Conservation (phyloP, 2,113 vertebrate species). For the Thomomys bottae region DNA sequence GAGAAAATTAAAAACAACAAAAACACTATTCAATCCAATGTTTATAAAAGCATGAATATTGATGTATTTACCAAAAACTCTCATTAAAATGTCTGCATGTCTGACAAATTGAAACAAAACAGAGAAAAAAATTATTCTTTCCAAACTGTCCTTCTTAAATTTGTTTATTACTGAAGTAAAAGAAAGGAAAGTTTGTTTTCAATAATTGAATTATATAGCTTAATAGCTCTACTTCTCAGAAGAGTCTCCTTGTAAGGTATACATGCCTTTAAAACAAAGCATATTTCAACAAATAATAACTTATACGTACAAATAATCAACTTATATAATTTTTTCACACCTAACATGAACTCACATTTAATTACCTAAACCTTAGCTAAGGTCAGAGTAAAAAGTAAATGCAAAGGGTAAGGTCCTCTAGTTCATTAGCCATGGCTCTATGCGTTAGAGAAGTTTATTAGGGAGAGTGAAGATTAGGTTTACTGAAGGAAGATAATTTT, state of each 20-base stretch:
- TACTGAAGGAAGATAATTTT: neutral
- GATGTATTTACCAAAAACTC: neutral
- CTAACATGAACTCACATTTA: slow-evolving; percentile 53
- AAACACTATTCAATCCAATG: slow-evolving; percentile 9
- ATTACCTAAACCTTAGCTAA: neutral
- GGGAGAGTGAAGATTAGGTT: neutral
- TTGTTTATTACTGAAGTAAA: neutral
- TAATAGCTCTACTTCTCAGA: neutral
- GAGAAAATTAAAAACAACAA: neutral
- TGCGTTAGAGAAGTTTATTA: neutral
- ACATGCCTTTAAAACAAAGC: neutral
- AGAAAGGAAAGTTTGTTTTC: neutral
- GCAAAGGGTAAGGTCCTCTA: neutral
- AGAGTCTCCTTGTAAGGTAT: neutral
- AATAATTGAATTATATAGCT: neutral
- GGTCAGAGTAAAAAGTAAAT: slow-evolving; percentile 55
- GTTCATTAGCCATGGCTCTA: slow-evolving; percentile 22
- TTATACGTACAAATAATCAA: no score
- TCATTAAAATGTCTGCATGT: neutral
- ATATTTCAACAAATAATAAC: no score
- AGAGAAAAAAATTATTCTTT: neutral
- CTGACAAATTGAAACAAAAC: neutral
- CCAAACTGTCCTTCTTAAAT: neutral
- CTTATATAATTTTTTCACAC: neutral
- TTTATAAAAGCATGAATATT: slow-evolving; percentile 10